Base-by-base conservation (phyloP, 2,888 invertebrate species). In the Andrena haemorrhoa region DNA sequence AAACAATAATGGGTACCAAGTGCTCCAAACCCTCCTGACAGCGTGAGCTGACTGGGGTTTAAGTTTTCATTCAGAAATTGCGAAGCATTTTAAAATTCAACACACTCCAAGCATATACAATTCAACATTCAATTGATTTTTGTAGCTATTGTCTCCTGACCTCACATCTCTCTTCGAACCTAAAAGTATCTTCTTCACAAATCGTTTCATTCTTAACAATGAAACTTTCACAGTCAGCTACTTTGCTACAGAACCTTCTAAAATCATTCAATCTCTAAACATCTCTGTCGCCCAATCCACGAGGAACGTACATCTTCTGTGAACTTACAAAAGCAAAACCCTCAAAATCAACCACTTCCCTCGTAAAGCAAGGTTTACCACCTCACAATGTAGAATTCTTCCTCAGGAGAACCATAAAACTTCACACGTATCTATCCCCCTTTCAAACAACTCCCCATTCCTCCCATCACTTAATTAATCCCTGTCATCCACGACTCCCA, bases 381-480 rank as follows among this genome's bases (percentile, higher is more conserved):
- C 20, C 20, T 20, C 20, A 0, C 51, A 6, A 51, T 20, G 51
- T 20, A 20, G 7, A 33, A 26, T 60, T 47, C 47, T 5, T 8
- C 26, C 31, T 10, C 16, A 56, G 53, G n/a, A 20, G 12, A 10
- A 10, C 53, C 6, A 12, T 3, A 12, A 8, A 20, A 31, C n/a
- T 33, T 12, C 12, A n/a, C 6, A 8, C 5, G 3, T 20, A 8
- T 16, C 64, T 41, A 12, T 20, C 23, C 41, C 16, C 49, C 10
- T 47, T 16, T 26, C 3, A 10, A 7, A 4, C 56, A 12, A 7
- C 31, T 10, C 4, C 20, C 29, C 29, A 12, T 60, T 51, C 10
- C 31, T 31, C 33, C 16, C 29, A 63, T 31, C 71, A 12, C 2
- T 61, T 5, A 73, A 64, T 56, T 35, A 73, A 64, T 29, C 53